Evolutionary conservation across 2,797 vertebrate species (phyloP), one percentile per base, ranked within the genome.

Genomic region (Microctenopoma stevenorrisi): DNA sequence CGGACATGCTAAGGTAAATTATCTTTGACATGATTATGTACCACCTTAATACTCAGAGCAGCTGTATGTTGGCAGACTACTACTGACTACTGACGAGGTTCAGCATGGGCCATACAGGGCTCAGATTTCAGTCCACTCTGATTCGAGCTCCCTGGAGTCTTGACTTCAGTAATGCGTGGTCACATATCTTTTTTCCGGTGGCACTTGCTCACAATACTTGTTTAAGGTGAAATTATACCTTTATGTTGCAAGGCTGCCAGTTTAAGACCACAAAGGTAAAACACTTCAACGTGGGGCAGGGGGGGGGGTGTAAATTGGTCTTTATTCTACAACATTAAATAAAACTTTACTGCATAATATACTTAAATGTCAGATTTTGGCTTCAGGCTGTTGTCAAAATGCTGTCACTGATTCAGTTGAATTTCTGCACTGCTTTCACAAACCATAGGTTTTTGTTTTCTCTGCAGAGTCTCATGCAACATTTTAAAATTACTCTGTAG

Each of bases 1-100:
- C 43, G 96, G 96, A 54, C 96, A 97, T 16, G 96, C 96, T 81
- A 97, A 97, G 95, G 96, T 96, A 95, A 68, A 91, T 4, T 1
- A 2, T 10, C 37, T 3, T 8, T 0, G 1, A 3, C 3, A 9
- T 3, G 16, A 5, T 7, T 6, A 12, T 22, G 26, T 8, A 1
- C 30, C 5, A 1, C 43, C 5, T 30, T 9, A 11, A 5, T 13
- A 9, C 15, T 18, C 3, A 35, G 7, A 16, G 15, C 50, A 14
- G 40, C 28, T 28, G 7, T 37, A n/a, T 7, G 25, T 22, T 12
- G n/a, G 11, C 52, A 18, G 18, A 18, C 18, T 18, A 18, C 18
- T 18, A 18, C 18, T 18, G 18, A 18, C 18, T 18, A 33, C 30
- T 33, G 30, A 8, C 38, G 4, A 49, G 7, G 11, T 15, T 18